Evolutionary conservation across 2,888 invertebrate species (phyloP), one percentile per base, ranked within the genome.

Genomic region (Meta bourneti): DNA sequence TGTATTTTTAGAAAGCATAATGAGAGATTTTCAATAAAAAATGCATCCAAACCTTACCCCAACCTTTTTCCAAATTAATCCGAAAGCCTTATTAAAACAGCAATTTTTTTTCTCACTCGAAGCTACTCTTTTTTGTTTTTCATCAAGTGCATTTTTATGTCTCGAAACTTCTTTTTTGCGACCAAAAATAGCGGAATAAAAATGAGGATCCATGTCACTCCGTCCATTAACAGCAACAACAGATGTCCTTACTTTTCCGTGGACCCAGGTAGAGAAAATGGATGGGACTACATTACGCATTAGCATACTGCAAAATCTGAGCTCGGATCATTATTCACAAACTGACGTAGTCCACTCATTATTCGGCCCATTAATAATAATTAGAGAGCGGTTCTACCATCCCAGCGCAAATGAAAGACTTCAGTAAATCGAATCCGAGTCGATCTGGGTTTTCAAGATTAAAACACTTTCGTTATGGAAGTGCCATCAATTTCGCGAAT

Each of bases 361-460:
- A 16, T 11, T 5, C 19, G 52, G 61, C 54, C 20, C 61, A 84
- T 84, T 84, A 84, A 84, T 84, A 74, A 84, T 74, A 52, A n/a
- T 51, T 34, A 52, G 54, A n/a, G 83, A 54, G 74, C 52, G 13
- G 52, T 74, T 9, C 34, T 70, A n/a, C 48, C 61, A 34, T 74
- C 54, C 20, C 13, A 20, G 51, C 51, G 51, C n/a, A 78, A 71
- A n/a, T n/a, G 49, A 49, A 77, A n/a, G 49, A 8, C 20, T 51
- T 52, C 78, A 54, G 54, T 79, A 79, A 79, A 13, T 20, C 19
- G 54, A 54, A 54, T 54, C 54, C 19, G 79, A 54, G 52, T 72
- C n/a, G 49, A 77, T 77, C 48, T 77, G 49, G 48, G 48, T 77
- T 49, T 54, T 61, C 54, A 54, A 54, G 20, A 79, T 79, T 79